Percentiles rank a stretch among this genome's conserved stretches.
Evolutionary conservation across 2,888 invertebrate genomes (phyloP).

Genomic region (Parthenolecanium corni): DNA sequence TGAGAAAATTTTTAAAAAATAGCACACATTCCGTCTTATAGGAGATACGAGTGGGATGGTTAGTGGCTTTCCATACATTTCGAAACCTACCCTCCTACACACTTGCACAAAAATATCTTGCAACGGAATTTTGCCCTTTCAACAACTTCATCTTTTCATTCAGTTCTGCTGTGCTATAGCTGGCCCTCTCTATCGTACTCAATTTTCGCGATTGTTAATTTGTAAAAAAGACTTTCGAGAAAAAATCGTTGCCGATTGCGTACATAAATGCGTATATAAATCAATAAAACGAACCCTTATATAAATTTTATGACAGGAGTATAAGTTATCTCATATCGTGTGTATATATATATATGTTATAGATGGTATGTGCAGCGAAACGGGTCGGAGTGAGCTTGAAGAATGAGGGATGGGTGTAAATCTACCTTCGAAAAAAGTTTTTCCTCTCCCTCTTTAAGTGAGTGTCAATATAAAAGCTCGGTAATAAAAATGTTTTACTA

Average conservation of each 20-base stretch:
- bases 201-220: constrained; percentile 3
- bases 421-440: constrained; percentile 14
- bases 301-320: constrained; percentile 16
- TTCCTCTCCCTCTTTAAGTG: constrained; percentile 9
- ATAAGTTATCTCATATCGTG: constrained; percentile 7
- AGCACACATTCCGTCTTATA: too few relatives aligned
- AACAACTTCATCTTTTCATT: too few relatives aligned
- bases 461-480: constrained; percentile 22
- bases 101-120: too few relatives aligned
- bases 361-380: too few relatives aligned
- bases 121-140: too few relatives aligned
- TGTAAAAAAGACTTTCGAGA: constrained; percentile 9
- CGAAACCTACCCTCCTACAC: too few relatives aligned
- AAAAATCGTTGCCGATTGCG: neutral
- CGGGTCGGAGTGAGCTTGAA: too few relatives aligned
- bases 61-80: too few relatives aligned
- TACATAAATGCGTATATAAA: constrained; percentile 8
- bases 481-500: constrained; percentile 19
- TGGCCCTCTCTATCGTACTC: neutral
- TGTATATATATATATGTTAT: too few relatives aligned
- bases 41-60: too few relatives aligned
- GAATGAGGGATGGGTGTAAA: neutral
- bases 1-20: too few relatives aligned
- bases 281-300: neutral
- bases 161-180: too few relatives aligned